Evolutionary conservation across 2,888 invertebrate genomes (phyloP).

Genomic region (Petrophora chlorosata): DNA sequence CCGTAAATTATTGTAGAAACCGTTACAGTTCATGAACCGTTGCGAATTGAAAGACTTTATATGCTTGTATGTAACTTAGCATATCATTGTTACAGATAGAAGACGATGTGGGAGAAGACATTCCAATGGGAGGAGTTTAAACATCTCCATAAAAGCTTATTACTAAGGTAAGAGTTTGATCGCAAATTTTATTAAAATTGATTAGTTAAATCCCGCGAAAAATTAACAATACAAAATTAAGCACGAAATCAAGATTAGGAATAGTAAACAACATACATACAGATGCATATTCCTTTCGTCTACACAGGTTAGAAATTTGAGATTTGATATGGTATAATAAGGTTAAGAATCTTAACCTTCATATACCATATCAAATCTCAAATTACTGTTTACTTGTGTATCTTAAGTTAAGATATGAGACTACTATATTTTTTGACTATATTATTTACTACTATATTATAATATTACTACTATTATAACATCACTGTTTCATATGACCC

Average conservation of each 20-base stretch:
- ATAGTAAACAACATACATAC: no score
- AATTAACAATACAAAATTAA: no score
- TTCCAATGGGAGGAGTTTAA: not conserved
- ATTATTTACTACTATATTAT: no score
- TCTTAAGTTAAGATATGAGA: no score
- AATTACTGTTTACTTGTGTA: no score
- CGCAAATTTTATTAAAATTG: not conserved
- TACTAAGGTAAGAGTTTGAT: constrained; percentile 10
- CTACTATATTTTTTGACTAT: no score
- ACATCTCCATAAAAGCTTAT: constrained; percentile 3
- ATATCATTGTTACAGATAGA: constrained; percentile 4
- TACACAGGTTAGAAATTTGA: no score
- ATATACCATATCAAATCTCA: no score
- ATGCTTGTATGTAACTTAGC: not conserved
- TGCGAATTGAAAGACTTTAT: not conserved
- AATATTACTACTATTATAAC: not conserved
- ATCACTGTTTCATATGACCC: not conserved
- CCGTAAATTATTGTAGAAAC: constrained; percentile 6
- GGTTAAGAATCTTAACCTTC: no score
- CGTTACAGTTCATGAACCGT: constrained; percentile 2
- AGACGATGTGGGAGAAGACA: constrained; percentile 6
- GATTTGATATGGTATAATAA: no score
- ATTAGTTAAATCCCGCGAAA: not conserved
- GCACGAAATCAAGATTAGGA: no score
- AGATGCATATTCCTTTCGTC: no score